These are phyloP conservation scores for Sphaeramia orbicularis DNA, from an alignment of 2,797 vertebrate species.

Conservation along the genomic window DNA sequence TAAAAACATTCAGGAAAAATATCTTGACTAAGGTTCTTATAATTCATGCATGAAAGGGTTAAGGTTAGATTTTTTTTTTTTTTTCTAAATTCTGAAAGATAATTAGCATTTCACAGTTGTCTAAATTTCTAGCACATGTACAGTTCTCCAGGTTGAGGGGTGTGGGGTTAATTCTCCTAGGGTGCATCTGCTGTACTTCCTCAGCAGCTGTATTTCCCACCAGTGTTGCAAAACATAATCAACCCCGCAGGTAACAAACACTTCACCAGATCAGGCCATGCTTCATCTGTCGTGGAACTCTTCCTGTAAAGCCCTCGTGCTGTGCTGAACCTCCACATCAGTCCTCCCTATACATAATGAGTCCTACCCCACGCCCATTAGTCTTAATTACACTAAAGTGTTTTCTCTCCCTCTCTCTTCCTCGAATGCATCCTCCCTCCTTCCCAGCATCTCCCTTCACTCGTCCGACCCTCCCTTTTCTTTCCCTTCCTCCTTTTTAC, in stretches of 20 bases:
- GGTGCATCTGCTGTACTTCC: conserved; percentile 36
- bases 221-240: conserved; percentile 48
- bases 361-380: conserved; percentile 59
- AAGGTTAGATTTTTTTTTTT: no score
- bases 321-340: conserved; percentile 41
- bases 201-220: conserved; percentile 13
- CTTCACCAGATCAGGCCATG: conserved; percentile 48
- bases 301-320: conserved; percentile 32
- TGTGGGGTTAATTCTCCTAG: conserved; percentile 31
- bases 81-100: no score
- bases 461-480: conserved; percentile 18
- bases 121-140: no score
- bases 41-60: no score
- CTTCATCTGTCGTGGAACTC: conserved; percentile 43
- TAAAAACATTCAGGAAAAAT: no score
- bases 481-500: conserved; percentile 2
- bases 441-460: conserved; percentile 6
- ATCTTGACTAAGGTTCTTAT: no score
- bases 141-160: no score
- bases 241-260: conserved; percentile 49
- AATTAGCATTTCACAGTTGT: no score
- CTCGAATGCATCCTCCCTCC: conserved; percentile 27
- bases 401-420: conserved; percentile 30
- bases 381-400: conserved; percentile 71
- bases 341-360: conserved; percentile 50